Percentiles rank a stretch among this genome's conserved stretches.
phyloP scores from a whole-genome alignment of 2,113 vertebrate species.

The Chamaetylas fuelleborni region DNA sequence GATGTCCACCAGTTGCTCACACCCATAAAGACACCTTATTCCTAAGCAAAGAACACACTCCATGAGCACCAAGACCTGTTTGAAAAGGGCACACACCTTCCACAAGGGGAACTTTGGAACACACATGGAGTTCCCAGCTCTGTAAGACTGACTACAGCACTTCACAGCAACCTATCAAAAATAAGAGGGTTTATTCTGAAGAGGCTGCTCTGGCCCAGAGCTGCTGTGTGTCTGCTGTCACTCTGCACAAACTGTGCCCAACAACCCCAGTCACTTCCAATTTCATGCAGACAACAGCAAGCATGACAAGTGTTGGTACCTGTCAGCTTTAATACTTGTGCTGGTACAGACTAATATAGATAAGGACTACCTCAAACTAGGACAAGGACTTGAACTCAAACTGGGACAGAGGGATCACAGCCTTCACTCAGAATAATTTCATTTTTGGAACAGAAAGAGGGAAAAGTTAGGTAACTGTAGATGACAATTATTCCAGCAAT shows the following conservation, averaged over 20 bases:
- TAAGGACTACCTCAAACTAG: conserved; percentile 28
- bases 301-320: conserved; percentile 9
- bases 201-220: not conserved
- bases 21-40: not conserved
- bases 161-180: not conserved
- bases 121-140: not conserved
- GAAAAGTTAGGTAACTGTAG: not conserved
- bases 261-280: not conserved
- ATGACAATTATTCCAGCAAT: not conserved
- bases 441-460: not conserved
- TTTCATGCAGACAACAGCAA: not conserved
- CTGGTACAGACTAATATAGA: not conserved
- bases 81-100: not conserved
- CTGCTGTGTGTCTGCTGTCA: not conserved
- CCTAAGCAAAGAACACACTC: not conserved
- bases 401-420: not conserved
- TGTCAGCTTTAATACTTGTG: conserved; percentile 16
- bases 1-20: conserved; percentile 20
- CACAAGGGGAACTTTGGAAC: not conserved
- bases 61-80: not conserved
- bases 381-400: conserved; percentile 44
- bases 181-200: not conserved
- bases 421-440: not conserved
- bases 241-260: not conserved
- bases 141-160: too few relatives aligned